Base-by-base conservation (phyloP, 2,888 invertebrate species). In the Hedya salicella region DNA sequence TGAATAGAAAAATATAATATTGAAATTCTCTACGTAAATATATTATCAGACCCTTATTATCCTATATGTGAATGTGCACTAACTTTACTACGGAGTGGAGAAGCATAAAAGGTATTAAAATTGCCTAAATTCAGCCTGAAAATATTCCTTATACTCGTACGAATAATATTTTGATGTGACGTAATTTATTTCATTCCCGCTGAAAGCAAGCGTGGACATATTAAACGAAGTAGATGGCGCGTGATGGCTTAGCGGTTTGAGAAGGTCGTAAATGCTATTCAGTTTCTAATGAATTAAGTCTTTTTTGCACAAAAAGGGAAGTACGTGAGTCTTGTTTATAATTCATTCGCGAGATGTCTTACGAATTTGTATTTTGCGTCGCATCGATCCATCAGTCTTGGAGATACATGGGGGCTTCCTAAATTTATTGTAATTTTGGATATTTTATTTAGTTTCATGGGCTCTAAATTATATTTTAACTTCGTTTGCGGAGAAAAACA, bases 271-370 rank as follows among this genome's bases (percentile, higher is more conserved):
- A 46, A 5, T 57, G 17, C 57, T 6, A 0, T 9, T 9, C 9
- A 16, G 2, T 4, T n/a, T 6, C n/a, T 17, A 19, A 32, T 16
- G 9, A 32, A 0, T 9, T 13, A 46, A 17, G 57, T 17, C 25
- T 16, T 11, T 57, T 46, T 46, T 17, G 32, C 9, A n/a, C 3
- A 30, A 21, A 30, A 13, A 9, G 2, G 32, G 4, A 17, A 16
- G 71, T 71, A 80, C 70, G 72, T 71, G 74, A 70, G 70, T 73
- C 79, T 72, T 75, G 74, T 83, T 79, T 77, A 81, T 83, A 82
- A 83, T 83, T 82, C 79, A 83, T 84, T 78, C 75, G 74, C 70
- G 78, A 75, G 68, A 68, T 65, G 68, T 68, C 50, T 68, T 56
- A 48, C 65, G 65, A 64, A 68, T 68, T 53, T 54, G 53, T 48